Evolutionary conservation across 2,113 vertebrate species (phyloP), one percentile per base, ranked within the genome.

Genomic region (Deroptyus accipitrinus): DNA sequence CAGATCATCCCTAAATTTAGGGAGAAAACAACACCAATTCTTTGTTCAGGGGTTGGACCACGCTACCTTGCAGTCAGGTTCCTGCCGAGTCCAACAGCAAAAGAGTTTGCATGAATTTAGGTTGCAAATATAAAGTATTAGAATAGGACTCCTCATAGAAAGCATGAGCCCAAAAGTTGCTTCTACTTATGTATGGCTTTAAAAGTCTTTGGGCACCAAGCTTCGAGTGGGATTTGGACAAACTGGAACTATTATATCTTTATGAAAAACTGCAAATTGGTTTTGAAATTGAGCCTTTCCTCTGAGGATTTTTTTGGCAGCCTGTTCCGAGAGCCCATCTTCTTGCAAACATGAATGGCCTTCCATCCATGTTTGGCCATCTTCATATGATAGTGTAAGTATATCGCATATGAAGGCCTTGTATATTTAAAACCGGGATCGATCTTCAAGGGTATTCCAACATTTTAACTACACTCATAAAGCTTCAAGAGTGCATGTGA

Each of bases 281-380:
- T 74, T 94, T 85, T 88, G 85, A 82, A 96, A 80, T 39, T 39
- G 35, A 94, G 64, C 68, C 76, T 68, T 94, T 91, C 55, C 90
- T 74, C 63, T 48, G 52, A 63, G 44, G 27, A 70, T 11, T 78
- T 30, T 68, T 73, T 73, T 88, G 92, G 94, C 90, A 78, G 72
- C 18, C 51, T 55, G 18, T 54, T 93, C 63, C 73, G 24, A 73
- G 33, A 86, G 51, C 13, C 9, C 0, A 41, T 57, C 52, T 83
- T 68, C 76, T 41, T 92, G 79, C 88, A 92, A 92, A 44, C 59
- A 46, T 0, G 41, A 46, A 90, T 87, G 52, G 62, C 41, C 23
- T 86, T 83, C 86, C 79, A 85, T 68, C 30, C 79, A 25, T 82
- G 48, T 68, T 16, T 83, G 59, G 74, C 79, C 55, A 83, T 23